Percentiles rank a stretch among this genome's conserved stretches.
Conservation (phyloP, 2,888 invertebrate genomes). For the Melanchra persicariae region DNA sequence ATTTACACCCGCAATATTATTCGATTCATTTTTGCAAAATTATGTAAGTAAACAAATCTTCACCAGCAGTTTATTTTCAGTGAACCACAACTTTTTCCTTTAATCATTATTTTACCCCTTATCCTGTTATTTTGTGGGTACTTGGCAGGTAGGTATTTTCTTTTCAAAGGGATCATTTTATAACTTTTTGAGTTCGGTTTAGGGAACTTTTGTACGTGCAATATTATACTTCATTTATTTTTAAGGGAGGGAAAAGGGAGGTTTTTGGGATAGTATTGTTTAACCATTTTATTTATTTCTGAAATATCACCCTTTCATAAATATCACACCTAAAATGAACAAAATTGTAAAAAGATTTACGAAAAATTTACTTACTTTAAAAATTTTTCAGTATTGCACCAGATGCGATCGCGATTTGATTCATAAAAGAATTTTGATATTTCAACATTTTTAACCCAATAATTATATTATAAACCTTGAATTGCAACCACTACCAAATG, state of each 20-base stretch:
- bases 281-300: too few species aligned
- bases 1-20: too few species aligned
- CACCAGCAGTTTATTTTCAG: background rate
- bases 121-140: background rate
- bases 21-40: background rate
- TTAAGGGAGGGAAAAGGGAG: background rate
- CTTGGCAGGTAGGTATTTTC: background rate
- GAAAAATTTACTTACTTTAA: too few species aligned
- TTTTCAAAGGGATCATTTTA: slow-evolving; percentile 2
- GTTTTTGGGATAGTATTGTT: background rate
- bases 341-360: too few species aligned
- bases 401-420: background rate
- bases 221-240: background rate
- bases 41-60: background rate
- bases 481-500: slow-evolving; percentile 35
- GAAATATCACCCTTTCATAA: too few species aligned
- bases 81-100: background rate
- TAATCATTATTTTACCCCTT: background rate
- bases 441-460: slow-evolving; percentile 7
- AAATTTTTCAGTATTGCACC: background rate
- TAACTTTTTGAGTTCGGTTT: background rate
- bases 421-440: background rate
- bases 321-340: too few species aligned
- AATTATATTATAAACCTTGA: slow-evolving; percentile 13
- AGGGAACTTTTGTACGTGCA: background rate